Percentiles rank a stretch among this genome's conserved stretches.
These are phyloP conservation scores for Heliconius aoede DNA, from an alignment of 2,888 invertebrate species.

Conservation along the genomic window DNA sequence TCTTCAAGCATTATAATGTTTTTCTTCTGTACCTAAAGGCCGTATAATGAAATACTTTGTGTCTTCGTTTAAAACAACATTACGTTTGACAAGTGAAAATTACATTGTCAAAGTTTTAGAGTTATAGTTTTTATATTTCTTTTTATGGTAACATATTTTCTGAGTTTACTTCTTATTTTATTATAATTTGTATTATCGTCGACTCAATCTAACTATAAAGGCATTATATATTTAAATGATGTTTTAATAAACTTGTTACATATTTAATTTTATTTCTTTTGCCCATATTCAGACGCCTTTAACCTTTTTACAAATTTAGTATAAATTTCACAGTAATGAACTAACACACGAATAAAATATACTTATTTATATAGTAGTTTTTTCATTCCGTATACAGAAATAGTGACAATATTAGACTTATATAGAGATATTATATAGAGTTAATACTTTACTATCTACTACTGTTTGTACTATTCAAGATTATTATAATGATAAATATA, in stretches of 20 bases:
- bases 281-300: not conserved
- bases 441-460: not conserved
- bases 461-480: not conserved
- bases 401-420: not conserved
- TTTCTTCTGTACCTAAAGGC: not conserved
- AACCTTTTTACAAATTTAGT: not conserved
- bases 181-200: not conserved
- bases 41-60: not conserved
- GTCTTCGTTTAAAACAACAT: constrained; percentile 9
- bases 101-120: constrained; percentile 7
- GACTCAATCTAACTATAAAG: not conserved
- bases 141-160: not conserved
- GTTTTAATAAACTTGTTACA: not conserved
- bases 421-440: not conserved
- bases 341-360: constrained; percentile 4
- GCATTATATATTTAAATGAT: not conserved
- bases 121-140: constrained; percentile 6
- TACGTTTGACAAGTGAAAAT: constrained; percentile 12
- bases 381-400: not conserved
- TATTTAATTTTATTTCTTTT: constrained; percentile 12
- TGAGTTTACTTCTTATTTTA: not conserved
- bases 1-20: not conserved
- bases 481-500: not conserved
- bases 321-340: constrained; percentile 1
- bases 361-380: not conserved